These are phyloP conservation scores for Caradrina clavipalpis DNA, from an alignment of 2,888 invertebrate species.

Conservation along the genomic window DNA sequence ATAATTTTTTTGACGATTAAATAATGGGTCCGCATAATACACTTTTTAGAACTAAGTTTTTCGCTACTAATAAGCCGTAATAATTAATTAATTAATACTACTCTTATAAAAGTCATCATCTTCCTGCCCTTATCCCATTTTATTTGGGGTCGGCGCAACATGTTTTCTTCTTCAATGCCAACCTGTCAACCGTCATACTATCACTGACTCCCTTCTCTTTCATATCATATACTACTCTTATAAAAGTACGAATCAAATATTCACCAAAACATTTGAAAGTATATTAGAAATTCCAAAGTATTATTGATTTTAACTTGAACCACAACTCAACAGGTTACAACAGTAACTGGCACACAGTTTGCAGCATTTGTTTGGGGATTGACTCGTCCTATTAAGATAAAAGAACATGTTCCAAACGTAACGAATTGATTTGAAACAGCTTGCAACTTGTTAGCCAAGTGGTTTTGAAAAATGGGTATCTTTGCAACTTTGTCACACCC, in stretches of 20 bases:
- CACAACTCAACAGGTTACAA: slow-evolving; percentile 33
- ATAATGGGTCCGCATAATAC: too few relatives aligned
- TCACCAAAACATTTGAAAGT: too few relatives aligned
- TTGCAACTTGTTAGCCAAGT: slow-evolving; percentile 52
- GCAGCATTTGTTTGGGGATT: slow-evolving; percentile 46
- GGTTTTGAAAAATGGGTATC: slow-evolving; percentile 53
- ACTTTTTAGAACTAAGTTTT: too few relatives aligned
- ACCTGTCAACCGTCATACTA: too few relatives aligned
- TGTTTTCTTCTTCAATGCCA: too few relatives aligned
- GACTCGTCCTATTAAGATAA: slow-evolving; percentile 61
- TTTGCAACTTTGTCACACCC: slow-evolving; percentile 25
- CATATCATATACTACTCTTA: neutral
- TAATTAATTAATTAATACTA: too few relatives aligned
- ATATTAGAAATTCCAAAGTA: slow-evolving; percentile 12
- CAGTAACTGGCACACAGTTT: slow-evolving; percentile 55
- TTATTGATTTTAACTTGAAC: slow-evolving; percentile 30
- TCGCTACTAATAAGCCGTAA: too few relatives aligned
- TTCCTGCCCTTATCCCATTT: too few relatives aligned
- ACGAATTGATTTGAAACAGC: slow-evolving; percentile 59
- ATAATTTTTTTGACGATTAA: too few relatives aligned
- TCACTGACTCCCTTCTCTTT: too few relatives aligned
- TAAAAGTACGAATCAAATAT: neutral
- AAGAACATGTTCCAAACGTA: slow-evolving; percentile 50
- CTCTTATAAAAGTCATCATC: too few relatives aligned
- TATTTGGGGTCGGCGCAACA: too few relatives aligned